Base-by-base conservation (phyloP, 2,888 invertebrate species). In the Acanthosepion esculentum region DNA sequence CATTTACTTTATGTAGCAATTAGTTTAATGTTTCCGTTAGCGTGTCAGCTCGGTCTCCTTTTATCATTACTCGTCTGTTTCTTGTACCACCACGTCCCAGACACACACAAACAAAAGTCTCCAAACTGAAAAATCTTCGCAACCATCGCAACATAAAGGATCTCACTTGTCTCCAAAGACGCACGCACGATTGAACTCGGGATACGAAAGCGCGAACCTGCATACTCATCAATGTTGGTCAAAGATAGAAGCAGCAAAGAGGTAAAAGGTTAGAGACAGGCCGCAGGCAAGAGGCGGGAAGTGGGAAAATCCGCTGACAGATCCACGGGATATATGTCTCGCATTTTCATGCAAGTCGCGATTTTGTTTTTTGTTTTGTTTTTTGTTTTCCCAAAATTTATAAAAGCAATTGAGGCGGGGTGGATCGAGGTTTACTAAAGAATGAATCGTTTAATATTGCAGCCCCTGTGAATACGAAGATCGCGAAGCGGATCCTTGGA, bases 341-440 rank as follows among this genome's bases (percentile, higher is more conserved):
- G n/a, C 78, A 78, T 78, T 78, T 78, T 78, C 78, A 78, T 78
- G 78, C 78, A 78, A 78, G 78, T n/a, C 78, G 78, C n/a, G n/a
- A 78, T n/a, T 33, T 55, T 15, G 55, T 15, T 41, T 41, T 41
- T 41, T 41, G 41, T 41, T 2, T 41, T 41, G 41, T 41, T 41
- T 41, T 41, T 41, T 41, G 41, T 41, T 41, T 50, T n/a, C n/a
- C n/a, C n/a, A n/a, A n/a, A n/a, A n/a, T 33, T 78, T 78, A n/a
- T 1, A 33, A n/a, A n/a, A 78, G 2, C 4, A 10, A 26, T 23
- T 29, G 3, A 41, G 4, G n/a, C 15, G n/a, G n/a, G n/a, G 12
- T 15, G 7, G n/a, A 33, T n/a, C n/a, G 5, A 18, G 78, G n/a
- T 10, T 7, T 12, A 78, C 15, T n/a, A 33, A n/a, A 33, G n/a